phyloP scores from a whole-genome alignment of 2,797 vertebrate genomes.

The Pelobates cultripes region DNA sequence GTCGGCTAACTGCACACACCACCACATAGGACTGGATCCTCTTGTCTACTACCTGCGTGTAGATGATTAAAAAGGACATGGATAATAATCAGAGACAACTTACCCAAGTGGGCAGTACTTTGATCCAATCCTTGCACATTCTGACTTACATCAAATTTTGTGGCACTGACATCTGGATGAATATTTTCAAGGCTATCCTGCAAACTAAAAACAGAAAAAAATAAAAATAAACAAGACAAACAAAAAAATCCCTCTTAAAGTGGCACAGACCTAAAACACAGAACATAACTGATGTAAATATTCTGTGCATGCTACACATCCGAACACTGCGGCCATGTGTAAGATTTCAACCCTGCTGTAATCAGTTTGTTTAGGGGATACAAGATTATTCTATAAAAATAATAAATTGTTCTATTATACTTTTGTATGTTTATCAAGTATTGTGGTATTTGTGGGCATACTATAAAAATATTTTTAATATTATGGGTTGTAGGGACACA shows the following conservation, averaged over 20 bases:
- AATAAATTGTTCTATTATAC: too few species aligned
- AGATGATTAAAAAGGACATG: neutral
- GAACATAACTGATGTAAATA: neutral
- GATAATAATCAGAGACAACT: neutral
- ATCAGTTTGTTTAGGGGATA: too few species aligned
- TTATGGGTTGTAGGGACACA: too few species aligned
- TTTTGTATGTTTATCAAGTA: too few species aligned
- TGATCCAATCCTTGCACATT: conserved; percentile 71
- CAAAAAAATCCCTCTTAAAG: neutral
- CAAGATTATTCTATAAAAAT: too few species aligned
- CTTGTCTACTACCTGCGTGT: too few species aligned
- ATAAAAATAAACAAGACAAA: conserved; percentile 3
- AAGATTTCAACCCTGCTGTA: too few species aligned
- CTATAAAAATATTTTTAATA: too few species aligned
- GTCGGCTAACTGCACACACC: too few species aligned
- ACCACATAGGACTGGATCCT: too few species aligned
- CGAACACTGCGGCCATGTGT: neutral
- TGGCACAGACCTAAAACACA: neutral
- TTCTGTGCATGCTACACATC: neutral
- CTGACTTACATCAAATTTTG: conserved; percentile 72
- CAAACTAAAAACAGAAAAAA: conserved; percentile 67
- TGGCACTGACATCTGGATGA: conserved; percentile 71
- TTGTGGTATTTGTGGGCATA: too few species aligned
- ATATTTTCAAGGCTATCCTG: conserved; percentile 87
- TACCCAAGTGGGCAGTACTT: conserved; percentile 80